Base-by-base conservation (phyloP, 2,797 vertebrate species). In the Iguana delicatissima region DNA sequence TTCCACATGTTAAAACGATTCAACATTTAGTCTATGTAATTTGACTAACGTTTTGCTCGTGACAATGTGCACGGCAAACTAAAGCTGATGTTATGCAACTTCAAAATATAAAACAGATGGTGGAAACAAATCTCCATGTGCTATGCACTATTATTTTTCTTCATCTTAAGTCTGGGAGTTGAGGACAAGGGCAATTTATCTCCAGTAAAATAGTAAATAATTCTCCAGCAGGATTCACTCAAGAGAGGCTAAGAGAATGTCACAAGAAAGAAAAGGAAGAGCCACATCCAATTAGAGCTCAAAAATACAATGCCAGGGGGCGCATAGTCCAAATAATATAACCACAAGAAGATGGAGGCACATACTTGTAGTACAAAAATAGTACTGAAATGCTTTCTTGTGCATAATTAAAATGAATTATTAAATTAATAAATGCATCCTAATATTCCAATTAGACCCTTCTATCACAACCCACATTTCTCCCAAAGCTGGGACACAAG, bases 1-100 rank as follows among this genome's bases (percentile, higher is more conserved):
- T 97, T 97, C 97, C 97, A 97, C 93, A 97, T 98, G 97, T 92
- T 95, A 79, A 95, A 96, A 94, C 94, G 93, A 95, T 95, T 92
- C 93, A 92, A 93, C 93, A 91, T 92, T 94, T 93, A 93, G 92
- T 92, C 94, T 76, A 4, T 93, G 96, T 95, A 97, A 97, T 92
- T 85, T 90, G 94, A 97, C 97, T 85, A 89, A 95, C 94, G 94
- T 94, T 93, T 93, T 93, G 91, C 92, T 94, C 93, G 57, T 89
- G 95, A 96, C 96, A 95, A 93, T 74, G 92, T 92, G 88, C 4
- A 85, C 50, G 81, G 93, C 92, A 91, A 94, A 86, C 89, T 89
- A 67, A 96, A 95, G 87, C 91, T 93, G 86, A 79, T 85, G 92
- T 90, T 94, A 90, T 94, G 94, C 95, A 93, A 89, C 1, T 59